Evolutionary conservation across 2,797 vertebrate genomes (phyloP).

Genomic region (Vespertilio murinus): DNA sequence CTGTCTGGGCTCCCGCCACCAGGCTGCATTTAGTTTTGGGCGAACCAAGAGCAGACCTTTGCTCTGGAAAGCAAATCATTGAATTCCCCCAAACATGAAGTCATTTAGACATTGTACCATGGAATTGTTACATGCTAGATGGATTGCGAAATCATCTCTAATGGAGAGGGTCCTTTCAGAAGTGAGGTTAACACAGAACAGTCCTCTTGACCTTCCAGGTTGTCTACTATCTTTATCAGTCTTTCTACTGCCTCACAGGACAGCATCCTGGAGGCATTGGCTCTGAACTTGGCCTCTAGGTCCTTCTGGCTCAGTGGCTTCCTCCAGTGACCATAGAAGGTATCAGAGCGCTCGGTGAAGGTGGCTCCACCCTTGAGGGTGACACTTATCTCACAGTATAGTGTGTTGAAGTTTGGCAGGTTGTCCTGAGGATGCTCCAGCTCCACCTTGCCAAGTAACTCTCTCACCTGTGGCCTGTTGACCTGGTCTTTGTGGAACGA

Average conservation of each 20-base stretch:
- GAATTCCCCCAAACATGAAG: neutral
- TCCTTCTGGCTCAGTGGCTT: slow-evolving; percentile 90
- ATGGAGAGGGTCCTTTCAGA: slow-evolving; percentile 83
- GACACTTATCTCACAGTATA: slow-evolving; percentile 90
- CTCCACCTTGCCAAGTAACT: slow-evolving; percentile 87
- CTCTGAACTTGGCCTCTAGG: slow-evolving; percentile 90
- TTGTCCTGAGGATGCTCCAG: slow-evolving; percentile 90
- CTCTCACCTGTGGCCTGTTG: slow-evolving; percentile 82
- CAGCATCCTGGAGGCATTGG: slow-evolving; percentile 85
- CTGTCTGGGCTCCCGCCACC: neutral
- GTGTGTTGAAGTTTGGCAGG: slow-evolving; percentile 90
- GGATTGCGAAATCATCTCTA: neutral
- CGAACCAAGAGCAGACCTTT: neutral
- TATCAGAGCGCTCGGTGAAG: slow-evolving; percentile 83
- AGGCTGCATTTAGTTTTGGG: neutral
- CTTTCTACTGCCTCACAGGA: slow-evolving; percentile 84
- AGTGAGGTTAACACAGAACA: slow-evolving; percentile 84
- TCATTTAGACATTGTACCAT: neutral
- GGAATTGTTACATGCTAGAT: neutral
- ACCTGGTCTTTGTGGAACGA: slow-evolving; percentile 86
- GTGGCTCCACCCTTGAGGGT: slow-evolving; percentile 77
- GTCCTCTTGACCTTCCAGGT: slow-evolving; percentile 87
- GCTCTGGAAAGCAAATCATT: neutral
- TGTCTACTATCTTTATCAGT: slow-evolving; percentile 85
- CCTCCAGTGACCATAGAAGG: slow-evolving; percentile 97